Evolutionary conservation across 1,140 invertebrate genomes (phyloP).

Genomic region (Armadillidium nasatum): DNA sequence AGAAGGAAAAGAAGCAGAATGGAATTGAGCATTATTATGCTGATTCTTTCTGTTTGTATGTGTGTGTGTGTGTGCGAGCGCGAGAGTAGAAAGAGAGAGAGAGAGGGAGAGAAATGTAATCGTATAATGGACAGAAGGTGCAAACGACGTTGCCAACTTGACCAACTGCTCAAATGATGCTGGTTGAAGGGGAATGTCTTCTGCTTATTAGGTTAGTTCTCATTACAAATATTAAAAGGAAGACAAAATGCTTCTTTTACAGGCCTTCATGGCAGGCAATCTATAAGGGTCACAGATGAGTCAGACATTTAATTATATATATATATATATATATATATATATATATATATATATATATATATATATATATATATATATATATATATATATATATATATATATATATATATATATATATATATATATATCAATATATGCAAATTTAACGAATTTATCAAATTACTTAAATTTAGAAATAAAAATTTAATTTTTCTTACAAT

Average conservation of each 20-base stretch:
- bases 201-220: background rate
- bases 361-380: background rate
- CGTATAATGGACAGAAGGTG: background rate
- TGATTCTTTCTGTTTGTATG: too few relatives aligned
- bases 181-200: background rate
- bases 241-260: background rate
- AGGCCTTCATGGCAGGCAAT: background rate
- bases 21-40: too few relatives aligned
- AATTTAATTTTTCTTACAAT: too few relatives aligned
- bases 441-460: background rate
- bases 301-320: background rate
- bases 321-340: background rate
- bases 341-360: background rate
- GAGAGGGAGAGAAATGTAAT: background rate
- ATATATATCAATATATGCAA: background rate
- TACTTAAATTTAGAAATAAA: too few relatives aligned
- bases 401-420: slow-evolving; percentile 15
- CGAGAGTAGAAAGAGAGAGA: too few relatives aligned
- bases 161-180: background rate
- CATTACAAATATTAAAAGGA: slow-evolving; percentile 10
- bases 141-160: background rate
- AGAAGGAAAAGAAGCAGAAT: too few relatives aligned
- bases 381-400: slow-evolving; percentile 4
- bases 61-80: too few relatives aligned
- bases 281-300: background rate